Evolutionary conservation across 2,113 vertebrate genomes (phyloP).

Genomic region (Drymodes brunneopygia): DNA sequence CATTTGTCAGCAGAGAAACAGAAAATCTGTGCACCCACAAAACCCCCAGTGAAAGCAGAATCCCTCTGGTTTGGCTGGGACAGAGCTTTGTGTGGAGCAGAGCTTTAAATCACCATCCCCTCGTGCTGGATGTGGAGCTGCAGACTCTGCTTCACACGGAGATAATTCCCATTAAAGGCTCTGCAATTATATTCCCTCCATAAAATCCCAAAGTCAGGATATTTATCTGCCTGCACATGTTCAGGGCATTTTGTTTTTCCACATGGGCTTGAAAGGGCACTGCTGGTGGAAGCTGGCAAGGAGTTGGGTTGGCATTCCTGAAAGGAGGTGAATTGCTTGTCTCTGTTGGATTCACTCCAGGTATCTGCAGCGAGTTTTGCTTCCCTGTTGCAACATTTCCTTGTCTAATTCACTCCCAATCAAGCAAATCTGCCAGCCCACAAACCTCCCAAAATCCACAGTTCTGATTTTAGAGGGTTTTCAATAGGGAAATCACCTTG

Average conservation of each 20-base stretch:
- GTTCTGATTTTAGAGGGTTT: not conserved
- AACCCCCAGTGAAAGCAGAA: not conserved
- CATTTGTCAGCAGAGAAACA: not conserved
- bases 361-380: not conserved
- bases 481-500: not conserved
- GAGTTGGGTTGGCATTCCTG: not conserved
- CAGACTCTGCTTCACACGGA: not conserved
- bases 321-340: not conserved
- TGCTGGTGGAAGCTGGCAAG: not conserved
- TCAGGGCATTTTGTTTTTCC: not conserved
- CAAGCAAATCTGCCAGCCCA: not conserved
- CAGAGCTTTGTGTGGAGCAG: not conserved
- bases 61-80: not conserved
- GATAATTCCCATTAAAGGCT: not conserved
- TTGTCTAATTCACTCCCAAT: not conserved
- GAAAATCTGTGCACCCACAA: not conserved
- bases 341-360: not conserved
- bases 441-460: not conserved
- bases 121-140: not conserved
- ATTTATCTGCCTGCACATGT: conserved; percentile 18
- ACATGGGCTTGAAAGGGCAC: not conserved
- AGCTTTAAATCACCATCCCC: not conserved
- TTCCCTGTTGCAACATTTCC: not conserved
- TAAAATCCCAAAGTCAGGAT: not conserved
- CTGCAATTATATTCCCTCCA: not conserved